Conservation (phyloP, 2,113 vertebrate genomes). For the Urocolius indicus region DNA sequence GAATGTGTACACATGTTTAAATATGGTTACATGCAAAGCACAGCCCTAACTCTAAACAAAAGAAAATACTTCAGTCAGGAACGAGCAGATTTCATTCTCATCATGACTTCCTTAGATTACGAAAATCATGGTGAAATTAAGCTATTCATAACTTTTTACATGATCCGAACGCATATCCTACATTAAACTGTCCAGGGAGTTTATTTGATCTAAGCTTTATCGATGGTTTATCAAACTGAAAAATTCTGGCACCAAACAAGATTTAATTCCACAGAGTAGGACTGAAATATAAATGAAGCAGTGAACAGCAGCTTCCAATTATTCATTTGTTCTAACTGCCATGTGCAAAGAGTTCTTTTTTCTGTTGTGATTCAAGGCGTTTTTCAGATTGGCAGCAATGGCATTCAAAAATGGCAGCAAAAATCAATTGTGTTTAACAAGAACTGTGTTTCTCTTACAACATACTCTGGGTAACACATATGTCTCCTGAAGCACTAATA, state of each 20-base stretch:
- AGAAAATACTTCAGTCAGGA: neutral
- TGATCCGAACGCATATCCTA: neutral
- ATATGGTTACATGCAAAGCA: neutral
- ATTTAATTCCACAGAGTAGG: neutral
- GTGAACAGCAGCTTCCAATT: neutral
- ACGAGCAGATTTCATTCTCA: neutral
- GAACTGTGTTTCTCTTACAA: neutral
- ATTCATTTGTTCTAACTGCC: neutral
- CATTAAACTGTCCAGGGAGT: neutral
- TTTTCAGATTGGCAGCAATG: neutral
- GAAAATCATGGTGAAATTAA: neutral
- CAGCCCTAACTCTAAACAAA: neutral
- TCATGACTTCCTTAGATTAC: neutral
- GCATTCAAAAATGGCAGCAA: no score
- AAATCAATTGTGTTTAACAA: neutral
- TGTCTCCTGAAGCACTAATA: neutral
- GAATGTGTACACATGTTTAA: neutral
- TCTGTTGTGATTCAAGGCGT: neutral
- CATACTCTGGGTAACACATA: neutral
- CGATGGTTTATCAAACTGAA: neutral
- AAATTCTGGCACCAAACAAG: neutral
- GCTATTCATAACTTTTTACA: neutral
- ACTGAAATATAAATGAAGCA: neutral
- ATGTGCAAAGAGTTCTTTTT: neutral
- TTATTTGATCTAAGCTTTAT: neutral